Percentiles rank a stretch among this genome's conserved stretches.
These are phyloP conservation scores for Zosterops pallidus DNA, from an alignment of 2,113 vertebrate genomes.

Conservation along the genomic window DNA sequence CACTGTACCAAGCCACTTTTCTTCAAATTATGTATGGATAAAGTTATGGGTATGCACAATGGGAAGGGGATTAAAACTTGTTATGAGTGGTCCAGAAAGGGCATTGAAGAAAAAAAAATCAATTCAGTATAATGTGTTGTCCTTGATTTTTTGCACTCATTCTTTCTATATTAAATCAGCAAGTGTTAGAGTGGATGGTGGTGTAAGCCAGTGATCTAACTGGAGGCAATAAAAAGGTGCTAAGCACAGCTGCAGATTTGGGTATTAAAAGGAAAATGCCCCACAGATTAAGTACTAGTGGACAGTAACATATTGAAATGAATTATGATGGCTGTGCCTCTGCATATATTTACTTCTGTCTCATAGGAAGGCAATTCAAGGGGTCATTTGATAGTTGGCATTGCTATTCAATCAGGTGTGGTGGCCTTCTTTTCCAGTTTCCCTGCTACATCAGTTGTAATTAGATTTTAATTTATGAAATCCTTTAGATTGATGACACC, in stretches of 20 bases:
- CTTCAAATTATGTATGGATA: neutral
- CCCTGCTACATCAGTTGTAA: neutral
- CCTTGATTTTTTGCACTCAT: neutral
- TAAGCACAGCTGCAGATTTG: neutral
- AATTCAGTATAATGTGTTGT: neutral
- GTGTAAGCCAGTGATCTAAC: neutral
- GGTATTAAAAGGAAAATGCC: neutral
- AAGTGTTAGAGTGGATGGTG: neutral
- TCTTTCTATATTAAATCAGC: neutral
- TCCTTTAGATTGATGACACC: neutral
- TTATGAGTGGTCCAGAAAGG: neutral
- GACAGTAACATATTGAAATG: neutral
- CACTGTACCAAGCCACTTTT: neutral
- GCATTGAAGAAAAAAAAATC: neutral
- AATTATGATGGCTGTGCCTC: neutral
- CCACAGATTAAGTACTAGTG: neutral
- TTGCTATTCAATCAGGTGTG: neutral
- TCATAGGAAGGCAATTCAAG: neutral
- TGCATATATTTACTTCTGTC: neutral
- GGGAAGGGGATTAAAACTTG: neutral
- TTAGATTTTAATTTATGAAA: neutral
- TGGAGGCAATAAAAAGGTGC: neutral
- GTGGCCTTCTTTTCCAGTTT: neutral
- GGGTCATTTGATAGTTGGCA: neutral
- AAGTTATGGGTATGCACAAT: neutral